Conservation (phyloP, 2,888 invertebrate genomes). For the Tholera decimalis region DNA sequence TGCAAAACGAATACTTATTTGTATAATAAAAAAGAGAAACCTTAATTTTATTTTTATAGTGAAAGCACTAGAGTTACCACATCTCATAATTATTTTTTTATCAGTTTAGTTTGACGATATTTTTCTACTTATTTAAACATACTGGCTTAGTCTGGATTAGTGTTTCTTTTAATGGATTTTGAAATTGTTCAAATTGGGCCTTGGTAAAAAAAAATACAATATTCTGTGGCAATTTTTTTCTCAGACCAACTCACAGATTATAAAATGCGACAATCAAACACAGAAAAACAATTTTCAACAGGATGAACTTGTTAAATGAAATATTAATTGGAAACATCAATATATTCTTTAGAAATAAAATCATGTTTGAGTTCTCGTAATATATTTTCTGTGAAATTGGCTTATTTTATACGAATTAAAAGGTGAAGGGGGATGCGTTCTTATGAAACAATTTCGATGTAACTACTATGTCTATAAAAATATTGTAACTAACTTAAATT, state of each 20-base stretch:
- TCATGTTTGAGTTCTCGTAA: constrained; percentile 2
- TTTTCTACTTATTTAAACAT: constrained; percentile 16
- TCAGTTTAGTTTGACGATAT: constrained; percentile 1
- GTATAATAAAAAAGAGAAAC: not conserved
- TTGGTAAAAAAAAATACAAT: no score
- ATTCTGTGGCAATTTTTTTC: no score
- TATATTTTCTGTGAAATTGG: constrained; percentile 26
- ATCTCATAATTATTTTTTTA: constrained; percentile 26
- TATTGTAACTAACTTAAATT: constrained; percentile 78
- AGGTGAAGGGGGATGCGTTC: constrained; percentile 77
- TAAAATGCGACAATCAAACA: not conserved
- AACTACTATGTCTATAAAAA: constrained; percentile 70
- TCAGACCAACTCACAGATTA: no score
- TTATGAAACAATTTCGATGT: constrained; percentile 75
- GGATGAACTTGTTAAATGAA: constrained; percentile 2
- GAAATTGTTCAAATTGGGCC: not conserved
- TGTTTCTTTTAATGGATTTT: not conserved
- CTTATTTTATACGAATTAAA: constrained; percentile 55
- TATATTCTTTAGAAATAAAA: constrained; percentile 4
- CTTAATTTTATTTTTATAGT: constrained; percentile 1
- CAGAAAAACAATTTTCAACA: not conserved
- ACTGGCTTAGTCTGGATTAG: constrained; percentile 1
- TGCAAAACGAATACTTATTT: constrained; percentile 2
- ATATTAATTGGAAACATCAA: constrained; percentile 1
- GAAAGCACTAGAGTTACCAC: constrained; percentile 1